Evolutionary conservation across 2,797 vertebrate genomes (phyloP), one percentile per base, ranked within the genome.

Genomic region (Peromyscus eremicus): DNA sequence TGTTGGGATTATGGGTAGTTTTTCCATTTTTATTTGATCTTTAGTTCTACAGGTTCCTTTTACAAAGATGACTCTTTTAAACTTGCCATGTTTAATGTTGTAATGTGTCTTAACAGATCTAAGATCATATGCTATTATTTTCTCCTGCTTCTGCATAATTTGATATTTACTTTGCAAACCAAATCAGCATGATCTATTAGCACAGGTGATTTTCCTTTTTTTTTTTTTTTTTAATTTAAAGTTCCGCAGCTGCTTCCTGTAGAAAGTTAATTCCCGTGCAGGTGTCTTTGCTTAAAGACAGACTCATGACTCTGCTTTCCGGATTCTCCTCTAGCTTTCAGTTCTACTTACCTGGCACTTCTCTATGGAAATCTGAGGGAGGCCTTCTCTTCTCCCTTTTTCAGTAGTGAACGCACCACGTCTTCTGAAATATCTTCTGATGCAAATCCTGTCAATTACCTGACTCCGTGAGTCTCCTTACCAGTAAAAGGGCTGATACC

Each of bases 261-360:
- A 86, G 64, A 87, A 96, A 95, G 46, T 85, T 13, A 96, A 95
- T 94, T 97, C 95, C 89, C 85, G 89, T 13, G 83, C 89, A 95
- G 91, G 89, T 97, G 89, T 92, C 66, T 89, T 66, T 84, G 7
- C 40, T 96, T 91, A 66, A 87, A 94, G 14, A 90, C 75, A 96
- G 71, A 52, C 49, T 52, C 71, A 66, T 23, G 92, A 64, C 90
- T 95, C 85, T 77, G 23, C 92, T 97, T 88, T 80, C 62, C 89
- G 73, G 9, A 34, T 85, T 94, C 40, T n/a, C 57, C 76, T 81
- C 92, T 57, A 76, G 32, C 57, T 77, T 91, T 85, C 60, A 37
- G 7, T 92, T 96, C 80, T 83, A 89, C 62, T 93, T 84, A 88
- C 11, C 34, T 62, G 79, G n/a, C 75, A 92, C 2, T 19, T 57